These are phyloP conservation scores for Sterrhoptilus dennistouni DNA, from an alignment of 2,113 vertebrate genomes.

Conservation along the genomic window DNA sequence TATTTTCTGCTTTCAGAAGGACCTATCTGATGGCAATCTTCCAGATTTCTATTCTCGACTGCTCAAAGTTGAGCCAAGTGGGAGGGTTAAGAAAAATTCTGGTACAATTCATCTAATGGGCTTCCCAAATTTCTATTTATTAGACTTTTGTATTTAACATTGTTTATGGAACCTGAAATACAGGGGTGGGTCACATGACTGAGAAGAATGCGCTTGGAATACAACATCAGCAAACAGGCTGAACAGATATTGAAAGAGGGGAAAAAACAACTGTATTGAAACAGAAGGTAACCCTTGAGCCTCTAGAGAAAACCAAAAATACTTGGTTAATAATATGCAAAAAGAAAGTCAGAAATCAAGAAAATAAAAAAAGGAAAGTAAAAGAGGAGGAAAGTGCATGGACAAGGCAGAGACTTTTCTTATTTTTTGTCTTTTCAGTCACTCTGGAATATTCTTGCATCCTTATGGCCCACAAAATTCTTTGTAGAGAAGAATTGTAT, in stretches of 20 bases:
- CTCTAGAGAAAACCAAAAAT: background rate
- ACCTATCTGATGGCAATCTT: background rate
- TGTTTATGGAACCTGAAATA: background rate
- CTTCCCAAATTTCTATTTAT: background rate
- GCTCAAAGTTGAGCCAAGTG: background rate
- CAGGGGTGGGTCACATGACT: rapidly evolving
- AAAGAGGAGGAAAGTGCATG: background rate
- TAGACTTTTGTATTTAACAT: background rate
- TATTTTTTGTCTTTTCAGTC: background rate
- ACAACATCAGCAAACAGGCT: background rate
- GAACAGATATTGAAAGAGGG: background rate
- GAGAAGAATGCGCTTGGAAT: background rate
- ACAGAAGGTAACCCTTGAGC: background rate
- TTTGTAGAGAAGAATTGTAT: slow-evolving; percentile 26
- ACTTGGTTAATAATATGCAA: background rate
- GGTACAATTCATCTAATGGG: background rate
- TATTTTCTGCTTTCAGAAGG: background rate
- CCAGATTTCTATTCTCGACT: background rate
- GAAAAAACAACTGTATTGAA: background rate
- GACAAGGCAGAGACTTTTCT: background rate
- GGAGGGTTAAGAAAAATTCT: background rate
- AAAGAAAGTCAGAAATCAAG: background rate
- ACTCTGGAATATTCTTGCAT: background rate
- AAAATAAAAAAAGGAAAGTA: background rate
- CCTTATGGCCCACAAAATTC: slow-evolving; percentile 71